Percentiles rank a stretch among this genome's conserved stretches.
phyloP scores from a whole-genome alignment of 2,113 vertebrate genomes.

The Oreochromis aureus region DNA sequence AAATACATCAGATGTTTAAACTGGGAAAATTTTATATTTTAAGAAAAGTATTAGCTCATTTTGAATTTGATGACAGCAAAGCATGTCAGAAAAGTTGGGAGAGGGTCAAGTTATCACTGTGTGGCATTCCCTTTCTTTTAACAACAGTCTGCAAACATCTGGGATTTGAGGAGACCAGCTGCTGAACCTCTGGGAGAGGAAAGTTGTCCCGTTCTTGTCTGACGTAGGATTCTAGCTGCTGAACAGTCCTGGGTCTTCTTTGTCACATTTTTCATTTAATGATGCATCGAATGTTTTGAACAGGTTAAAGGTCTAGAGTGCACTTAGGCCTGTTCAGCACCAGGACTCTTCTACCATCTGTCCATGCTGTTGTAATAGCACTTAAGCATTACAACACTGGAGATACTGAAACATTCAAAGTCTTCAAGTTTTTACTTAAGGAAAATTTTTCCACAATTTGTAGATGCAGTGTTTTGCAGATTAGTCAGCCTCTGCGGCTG shows the following conservation, averaged over 20 bases:
- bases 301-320: no score
- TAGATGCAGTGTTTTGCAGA: background rate
- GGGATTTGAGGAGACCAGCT: background rate
- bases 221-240: background rate
- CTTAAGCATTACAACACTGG: background rate
- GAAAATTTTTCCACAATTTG: background rate
- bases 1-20: background rate
- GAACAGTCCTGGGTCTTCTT: background rate
- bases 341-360: background rate
- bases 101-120: background rate
- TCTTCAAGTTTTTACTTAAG: no score
- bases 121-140: fast-evolving
- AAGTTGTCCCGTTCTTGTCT: fast-evolving
- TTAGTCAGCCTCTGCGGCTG: background rate
- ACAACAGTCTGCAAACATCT: background rate
- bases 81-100: fast-evolving
- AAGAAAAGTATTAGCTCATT: background rate
- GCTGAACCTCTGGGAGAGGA: background rate
- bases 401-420: no score
- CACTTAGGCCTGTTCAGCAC: background rate
- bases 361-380: background rate
- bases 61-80: background rate
- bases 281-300: background rate
- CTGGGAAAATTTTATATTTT: fast-evolving
- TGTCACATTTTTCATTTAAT: background rate